These are phyloP conservation scores for Cinclus mexicanus DNA, from an alignment of 2,113 vertebrate species.

Conservation along the genomic window DNA sequence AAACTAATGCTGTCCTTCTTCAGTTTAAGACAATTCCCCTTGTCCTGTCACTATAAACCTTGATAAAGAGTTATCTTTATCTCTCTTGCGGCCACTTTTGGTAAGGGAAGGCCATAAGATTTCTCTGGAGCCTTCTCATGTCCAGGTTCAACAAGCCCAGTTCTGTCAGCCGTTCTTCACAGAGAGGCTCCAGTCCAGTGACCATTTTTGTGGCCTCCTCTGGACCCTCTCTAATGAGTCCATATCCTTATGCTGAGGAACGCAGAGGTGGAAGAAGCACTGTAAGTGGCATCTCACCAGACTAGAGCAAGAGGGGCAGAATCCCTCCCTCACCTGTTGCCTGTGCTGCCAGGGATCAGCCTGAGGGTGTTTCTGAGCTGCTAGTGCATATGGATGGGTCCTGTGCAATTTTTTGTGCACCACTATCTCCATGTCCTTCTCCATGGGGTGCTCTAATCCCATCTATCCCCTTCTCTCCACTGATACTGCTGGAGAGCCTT, in stretches of 20 bases:
- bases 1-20: background rate
- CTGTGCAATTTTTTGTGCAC: background rate
- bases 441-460: background rate
- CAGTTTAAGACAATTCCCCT: background rate
- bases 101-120: background rate
- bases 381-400: accelerated
- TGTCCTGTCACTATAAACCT: background rate
- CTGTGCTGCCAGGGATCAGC: accelerated
- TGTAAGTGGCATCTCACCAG: background rate
- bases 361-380: background rate
- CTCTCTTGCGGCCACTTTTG: background rate
- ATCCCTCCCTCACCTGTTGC: background rate
- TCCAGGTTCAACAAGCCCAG: background rate
- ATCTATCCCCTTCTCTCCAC: background rate
- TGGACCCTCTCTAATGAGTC: accelerated
- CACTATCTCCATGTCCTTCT: background rate
- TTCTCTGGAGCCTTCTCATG: background rate
- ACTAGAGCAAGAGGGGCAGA: background rate
- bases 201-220: background rate
- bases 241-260: background rate
- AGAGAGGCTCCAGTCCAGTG: background rate
- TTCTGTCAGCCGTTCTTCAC: background rate
- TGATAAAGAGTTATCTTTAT: background rate
- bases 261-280: background rate
- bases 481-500: background rate